phyloP scores from a whole-genome alignment of 2,797 vertebrate genomes.

The Hypotaenidia philippensis region DNA sequence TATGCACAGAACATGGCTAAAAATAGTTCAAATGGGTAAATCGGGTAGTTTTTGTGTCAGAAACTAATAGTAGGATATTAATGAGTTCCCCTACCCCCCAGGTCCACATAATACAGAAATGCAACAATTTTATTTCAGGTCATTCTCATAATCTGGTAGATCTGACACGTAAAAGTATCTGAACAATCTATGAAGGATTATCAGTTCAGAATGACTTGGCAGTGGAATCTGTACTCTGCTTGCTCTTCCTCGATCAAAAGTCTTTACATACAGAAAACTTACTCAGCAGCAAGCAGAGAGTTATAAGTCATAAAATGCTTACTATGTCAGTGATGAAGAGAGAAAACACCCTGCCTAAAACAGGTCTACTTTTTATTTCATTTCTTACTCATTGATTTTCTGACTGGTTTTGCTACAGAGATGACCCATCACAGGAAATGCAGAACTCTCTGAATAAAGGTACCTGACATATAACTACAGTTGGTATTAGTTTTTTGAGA shows the following conservation, averaged over 20 bases:
- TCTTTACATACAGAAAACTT: background rate
- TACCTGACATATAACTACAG: constrained; percentile 73
- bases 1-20: background rate
- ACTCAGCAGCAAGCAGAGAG: background rate
- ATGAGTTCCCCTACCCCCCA: background rate
- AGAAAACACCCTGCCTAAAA: constrained; percentile 54
- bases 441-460: constrained; percentile 83
- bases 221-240: background rate
- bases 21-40: background rate
- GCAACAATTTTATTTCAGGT: background rate
- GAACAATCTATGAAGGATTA: background rate
- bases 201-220: background rate
- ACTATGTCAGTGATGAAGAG: constrained; percentile 30
- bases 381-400: constrained; percentile 91
- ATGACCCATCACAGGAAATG: constrained; percentile 85
- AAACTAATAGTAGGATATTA: background rate
- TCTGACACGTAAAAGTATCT: background rate
- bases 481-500: constrained; percentile 72
- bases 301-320: background rate
- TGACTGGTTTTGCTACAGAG: constrained; percentile 86
- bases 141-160: background rate
- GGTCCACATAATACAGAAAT: background rate
- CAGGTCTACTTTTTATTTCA: constrained; percentile 83
- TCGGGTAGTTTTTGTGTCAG: background rate
- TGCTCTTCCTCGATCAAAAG: background rate